Evolutionary conservation across 1,140 invertebrate species (phyloP), one percentile per base, ranked within the genome.

Genomic region (Formica exsecta): DNA sequence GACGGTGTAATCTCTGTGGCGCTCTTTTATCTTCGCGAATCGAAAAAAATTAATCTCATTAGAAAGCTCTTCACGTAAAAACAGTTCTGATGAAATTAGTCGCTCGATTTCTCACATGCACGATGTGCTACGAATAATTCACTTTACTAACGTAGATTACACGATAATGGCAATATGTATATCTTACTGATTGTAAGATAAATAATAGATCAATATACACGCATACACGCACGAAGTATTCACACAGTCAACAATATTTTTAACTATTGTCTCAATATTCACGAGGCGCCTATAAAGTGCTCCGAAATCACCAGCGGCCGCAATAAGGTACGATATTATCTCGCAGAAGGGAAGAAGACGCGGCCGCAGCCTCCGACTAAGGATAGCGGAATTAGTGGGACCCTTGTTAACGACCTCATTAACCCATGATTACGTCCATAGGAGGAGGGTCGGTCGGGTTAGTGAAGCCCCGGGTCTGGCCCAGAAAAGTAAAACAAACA

Each of bases 401-500:
- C 90, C 90, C 89, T 92, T 86, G 92, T 93, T 93, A 93, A 92
- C 91, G 88, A 92, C 90, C 92, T 94, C 93, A 93, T 94, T 94
- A 94, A 93, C 88, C 84, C 83, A 86, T 84, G 90, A 90, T 92
- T 90, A 87, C 89, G 87, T 41, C 13, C 76, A 54, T 76, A 83
- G 73, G 61, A 73, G 85, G 77, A 61, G 77, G 68, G 29, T 83
- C 79, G 79, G 83, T 85, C 80, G 87, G 86, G 73, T 89, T 88
- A 86, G 83, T 70, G 84, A 32, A 51, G 85, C 22, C 54, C 65
- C 84, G 86, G 64, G 88, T 64, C 87, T 76, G 41, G 79, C 36
- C 71, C 65, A 84, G 86, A 87, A 84, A 94, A 92, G 92, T 93
- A 93, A 95, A 94, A 94, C 92, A 95, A 95, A 95, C 93, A 95